Base-by-base conservation (phyloP, 1,140 invertebrate species). In the Drosophila repleta region DNA sequence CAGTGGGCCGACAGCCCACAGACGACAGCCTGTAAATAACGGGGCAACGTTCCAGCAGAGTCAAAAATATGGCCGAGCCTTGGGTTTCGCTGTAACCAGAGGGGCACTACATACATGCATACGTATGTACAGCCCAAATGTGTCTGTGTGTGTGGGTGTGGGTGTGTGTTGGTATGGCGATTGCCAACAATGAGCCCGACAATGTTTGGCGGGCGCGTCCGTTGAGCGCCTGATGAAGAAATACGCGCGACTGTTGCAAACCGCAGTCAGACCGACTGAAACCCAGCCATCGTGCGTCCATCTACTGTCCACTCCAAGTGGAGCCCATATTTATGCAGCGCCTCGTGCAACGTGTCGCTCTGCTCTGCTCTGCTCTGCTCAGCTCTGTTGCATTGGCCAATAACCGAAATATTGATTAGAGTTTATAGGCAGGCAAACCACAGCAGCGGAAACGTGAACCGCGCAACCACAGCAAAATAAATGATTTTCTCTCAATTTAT, bases 331-430 rank as follows among this genome's bases (percentile, higher is more conserved):
- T 76, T 83, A 72, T 76, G 80, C 73, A 76, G 82, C 64, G 46
- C 39, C 53, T 62, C 57, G 63, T 76, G 57, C 53, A 62, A 73
- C 57, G 62, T 76, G 77, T 72, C 56, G 65, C 55, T 8, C 29
- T 6, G 7, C 8, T 5, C 29, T 0, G 29, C 29, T n/a, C n/a
- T n/a, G n/a, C n/a, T n/a, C n/a, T 58, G 66, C 68, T 71, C 52
- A 58, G n/a, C n/a, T n/a, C 51, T 39, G 57, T 58, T 71, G 61
- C 64, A 79, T 67, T 67, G 61, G 83, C 83, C 83, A 88, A 88
- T 88, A 88, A 67, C 73, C 79, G 41, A 88, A 83, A 80, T 88
- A 89, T 88, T 89, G 83, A 89, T 89, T 89, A 77, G 77, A 62
- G 64, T 58, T 77, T 71, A 72, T 68, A 52, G 64, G 58, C 58